A percentile compares a stretch with the other conserved stretches of the same genome.
Conservation (phyloP, 1,140 invertebrate genomes). For the Hypothenemus hampei region DNA sequence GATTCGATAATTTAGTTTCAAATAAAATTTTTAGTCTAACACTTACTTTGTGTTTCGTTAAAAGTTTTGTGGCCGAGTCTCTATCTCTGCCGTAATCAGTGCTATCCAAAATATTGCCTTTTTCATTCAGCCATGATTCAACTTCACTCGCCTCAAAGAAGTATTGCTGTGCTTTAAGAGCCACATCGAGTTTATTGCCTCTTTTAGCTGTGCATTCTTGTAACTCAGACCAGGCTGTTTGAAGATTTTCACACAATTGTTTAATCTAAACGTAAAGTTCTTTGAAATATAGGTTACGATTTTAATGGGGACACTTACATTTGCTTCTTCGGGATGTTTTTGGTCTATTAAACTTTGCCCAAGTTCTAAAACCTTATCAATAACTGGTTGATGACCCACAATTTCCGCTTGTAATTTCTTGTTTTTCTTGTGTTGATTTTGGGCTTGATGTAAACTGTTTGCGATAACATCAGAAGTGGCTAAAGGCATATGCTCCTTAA, state of each 20-base stretch:
- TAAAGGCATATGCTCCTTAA: slow-evolving; percentile 79
- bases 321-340: slow-evolving; percentile 69
- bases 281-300: not conserved
- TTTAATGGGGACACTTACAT: slow-evolving; percentile 49
- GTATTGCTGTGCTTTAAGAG: slow-evolving; percentile 84
- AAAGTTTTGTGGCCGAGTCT: slow-evolving; percentile 81
- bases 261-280: slow-evolving; percentile 49
- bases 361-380: slow-evolving; percentile 71
- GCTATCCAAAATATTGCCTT: slow-evolving; percentile 72
- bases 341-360: slow-evolving; percentile 66
- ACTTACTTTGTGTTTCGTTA: slow-evolving; percentile 84
- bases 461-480: slow-evolving; percentile 72
- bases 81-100: slow-evolving; percentile 84
- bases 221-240: slow-evolving; percentile 65
- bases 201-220: slow-evolving; percentile 64
- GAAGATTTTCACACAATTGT: slow-evolving; percentile 59
- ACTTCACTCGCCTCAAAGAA: slow-evolving; percentile 87
- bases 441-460: slow-evolving; percentile 84
- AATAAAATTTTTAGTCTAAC: not conserved
- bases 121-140: slow-evolving; percentile 88
- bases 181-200: slow-evolving; percentile 74
- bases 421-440: slow-evolving; percentile 90
- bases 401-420: slow-evolving; percentile 86
- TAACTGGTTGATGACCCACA: slow-evolving; percentile 71
- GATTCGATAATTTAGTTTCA: slow-evolving; percentile 19